These are phyloP conservation scores for Lepus americanus DNA, from an alignment of 2,113 vertebrate genomes.

Conservation along the genomic window DNA sequence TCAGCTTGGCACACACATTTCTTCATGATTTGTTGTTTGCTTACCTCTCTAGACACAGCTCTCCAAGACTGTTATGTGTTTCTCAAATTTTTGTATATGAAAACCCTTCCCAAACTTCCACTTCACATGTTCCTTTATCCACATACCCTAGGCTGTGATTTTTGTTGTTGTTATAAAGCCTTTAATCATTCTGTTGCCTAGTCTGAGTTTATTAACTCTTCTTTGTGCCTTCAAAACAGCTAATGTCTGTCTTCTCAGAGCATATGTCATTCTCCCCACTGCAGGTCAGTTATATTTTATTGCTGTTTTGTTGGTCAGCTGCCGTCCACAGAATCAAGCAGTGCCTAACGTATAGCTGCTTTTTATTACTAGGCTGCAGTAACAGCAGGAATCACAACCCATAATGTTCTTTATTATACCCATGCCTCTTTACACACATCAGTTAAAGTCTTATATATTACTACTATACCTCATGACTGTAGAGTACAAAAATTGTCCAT, in stretches of 20 bases:
- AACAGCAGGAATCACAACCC: slow-evolving; percentile 2
- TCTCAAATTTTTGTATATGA: neutral
- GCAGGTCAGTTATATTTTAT: neutral
- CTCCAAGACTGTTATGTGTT: neutral
- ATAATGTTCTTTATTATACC: neutral
- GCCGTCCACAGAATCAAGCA: neutral
- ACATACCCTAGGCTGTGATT: neutral
- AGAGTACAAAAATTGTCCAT: slow-evolving; percentile 52
- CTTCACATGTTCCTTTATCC: neutral
- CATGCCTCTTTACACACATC: neutral
- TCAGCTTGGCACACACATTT: neutral
- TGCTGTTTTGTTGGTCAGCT: neutral
- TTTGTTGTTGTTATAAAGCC: neutral
- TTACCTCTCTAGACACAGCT: neutral
- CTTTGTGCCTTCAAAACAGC: neutral
- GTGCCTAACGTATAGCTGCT: neutral
- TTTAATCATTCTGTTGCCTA: neutral
- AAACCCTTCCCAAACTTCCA: neutral
- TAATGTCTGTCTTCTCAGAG: neutral
- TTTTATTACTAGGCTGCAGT: neutral
- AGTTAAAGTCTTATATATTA: neutral
- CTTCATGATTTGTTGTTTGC: neutral
- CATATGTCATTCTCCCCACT: neutral
- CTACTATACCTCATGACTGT: neutral
- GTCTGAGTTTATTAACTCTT: neutral